phyloP scores from a whole-genome alignment of 2,113 vertebrate species.

The human region DNA sequence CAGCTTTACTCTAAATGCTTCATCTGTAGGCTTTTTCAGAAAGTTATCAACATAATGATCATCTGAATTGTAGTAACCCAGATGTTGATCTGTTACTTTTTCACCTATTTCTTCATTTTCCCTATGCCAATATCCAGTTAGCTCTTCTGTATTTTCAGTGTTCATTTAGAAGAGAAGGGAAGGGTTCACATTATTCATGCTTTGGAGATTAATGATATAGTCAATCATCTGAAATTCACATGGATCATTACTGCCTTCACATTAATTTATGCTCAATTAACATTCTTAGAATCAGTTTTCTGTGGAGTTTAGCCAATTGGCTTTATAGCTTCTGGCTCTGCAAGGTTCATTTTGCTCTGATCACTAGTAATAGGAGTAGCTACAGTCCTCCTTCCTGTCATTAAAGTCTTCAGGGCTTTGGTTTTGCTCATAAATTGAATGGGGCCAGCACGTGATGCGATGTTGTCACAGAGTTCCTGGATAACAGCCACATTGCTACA shows the following conservation, averaged over 20 bases:
- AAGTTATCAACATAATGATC: background rate
- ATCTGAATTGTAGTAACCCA: background rate
- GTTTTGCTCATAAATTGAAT: slow-evolving; percentile 45
- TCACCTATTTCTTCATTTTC: background rate
- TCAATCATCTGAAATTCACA: slow-evolving; percentile 54
- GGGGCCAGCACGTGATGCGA: background rate
- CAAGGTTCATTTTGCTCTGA: slow-evolving; percentile 45
- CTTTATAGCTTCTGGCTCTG: slow-evolving; percentile 52
- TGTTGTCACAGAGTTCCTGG: background rate
- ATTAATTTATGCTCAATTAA: slow-evolving; percentile 74
- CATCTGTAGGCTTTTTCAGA: background rate
- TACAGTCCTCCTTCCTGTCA: slow-evolving; percentile 41
- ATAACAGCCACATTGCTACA: background rate
- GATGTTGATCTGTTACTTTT: background rate
- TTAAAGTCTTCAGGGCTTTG: slow-evolving; percentile 43
- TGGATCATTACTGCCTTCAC: slow-evolving; percentile 58
- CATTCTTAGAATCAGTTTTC: slow-evolving; percentile 66
- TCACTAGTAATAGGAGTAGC: background rate
- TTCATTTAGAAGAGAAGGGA: background rate
- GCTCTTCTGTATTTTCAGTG: background rate
- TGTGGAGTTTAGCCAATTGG: slow-evolving; percentile 60
- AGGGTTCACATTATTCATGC: background rate
- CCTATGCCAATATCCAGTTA: background rate
- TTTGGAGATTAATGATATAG: slow-evolving; percentile 39
- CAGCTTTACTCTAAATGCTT: background rate